Conservation (phyloP, 37 sponge, comb jelly and placozoan species). For the Dysidea cf. avara region DNA sequence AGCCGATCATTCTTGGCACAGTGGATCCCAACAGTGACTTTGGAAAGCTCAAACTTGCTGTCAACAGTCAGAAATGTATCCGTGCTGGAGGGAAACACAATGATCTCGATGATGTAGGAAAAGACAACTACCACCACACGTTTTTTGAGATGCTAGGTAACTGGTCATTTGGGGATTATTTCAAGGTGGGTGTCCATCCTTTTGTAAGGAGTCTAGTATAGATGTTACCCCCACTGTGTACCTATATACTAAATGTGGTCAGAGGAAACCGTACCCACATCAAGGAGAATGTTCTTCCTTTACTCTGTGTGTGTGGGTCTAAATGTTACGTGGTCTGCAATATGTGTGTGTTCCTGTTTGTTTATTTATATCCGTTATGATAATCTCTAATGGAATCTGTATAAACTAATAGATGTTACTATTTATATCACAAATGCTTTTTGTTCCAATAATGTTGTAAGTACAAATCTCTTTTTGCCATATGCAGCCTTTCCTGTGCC, state of each 20-base stretch:
- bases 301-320: no score
- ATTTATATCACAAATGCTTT: neutral
- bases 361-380: no score
- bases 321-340: no score
- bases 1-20: slow-evolving; percentile 94
- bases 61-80: slow-evolving; percentile 98
- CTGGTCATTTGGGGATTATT: slow-evolving; percentile 98
- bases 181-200: no score
- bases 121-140: slow-evolving; percentile 98
- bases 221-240: no score
- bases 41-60: slow-evolving; percentile 82
- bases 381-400: no score
- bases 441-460: neutral
- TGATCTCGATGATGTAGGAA: slow-evolving; percentile 99
- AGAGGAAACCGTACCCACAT: no score
- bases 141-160: slow-evolving; percentile 99
- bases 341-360: no score
- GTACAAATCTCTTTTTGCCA: neutral
- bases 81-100: slow-evolving; percentile 99
- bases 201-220: neutral
- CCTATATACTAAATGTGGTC: no score
- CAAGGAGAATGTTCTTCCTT: no score
- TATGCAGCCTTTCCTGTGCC: no score
- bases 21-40: slow-evolving; percentile 95
- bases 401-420: no score